Base-by-base conservation (phyloP, 2,888 invertebrate species). In the Elgonia sp. region DNA sequence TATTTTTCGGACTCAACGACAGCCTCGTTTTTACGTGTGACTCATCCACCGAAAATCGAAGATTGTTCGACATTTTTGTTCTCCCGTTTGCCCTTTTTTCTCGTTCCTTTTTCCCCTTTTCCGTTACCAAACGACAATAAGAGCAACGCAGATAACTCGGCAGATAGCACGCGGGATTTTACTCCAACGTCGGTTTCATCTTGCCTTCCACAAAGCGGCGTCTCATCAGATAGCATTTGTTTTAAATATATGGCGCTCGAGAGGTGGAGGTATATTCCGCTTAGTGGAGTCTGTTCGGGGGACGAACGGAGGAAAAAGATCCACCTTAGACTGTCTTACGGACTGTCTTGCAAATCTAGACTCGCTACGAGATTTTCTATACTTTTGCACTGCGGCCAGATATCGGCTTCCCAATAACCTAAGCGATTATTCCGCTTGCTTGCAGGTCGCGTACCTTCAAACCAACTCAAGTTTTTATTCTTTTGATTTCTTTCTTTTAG, bases 141-240 rank as follows among this genome's bases (percentile, higher is more conserved):
- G 87, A 88, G 89, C 86, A 86, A 85, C 88, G 89, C 85, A 90
- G 81, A 89, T 91, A 91, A 77, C 73, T 79, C 62, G 79, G 53
- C 50, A 82, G 83, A 87, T 87, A 87, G 83, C 57, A 65, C 60
- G 77, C 20, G 90, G 91, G 90, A 90, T 90, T 90, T 84, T 81
- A 81, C 80, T 80, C 84, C 73, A 83, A 84, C 87, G 76, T 72
- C 89, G 92, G 92, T 92, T 92, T 93, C 93, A 92, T 93, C 92
- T 93, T 92, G 92, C 92, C 92, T 93, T 83, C 92, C 93, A 93
- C 93, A 93, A 92, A 93, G 93, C 92, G 92, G 90, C 92, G 92
- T 92, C 91, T 93, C 93, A 94, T 94, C 94, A 94, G 94, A 94
- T 94, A 94, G 93, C 94, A 94, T 94, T 94, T 94, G 94, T 94